These are phyloP conservation scores for Zygaena filipendulae DNA, from an alignment of 2,888 invertebrate species.

Conservation along the genomic window DNA sequence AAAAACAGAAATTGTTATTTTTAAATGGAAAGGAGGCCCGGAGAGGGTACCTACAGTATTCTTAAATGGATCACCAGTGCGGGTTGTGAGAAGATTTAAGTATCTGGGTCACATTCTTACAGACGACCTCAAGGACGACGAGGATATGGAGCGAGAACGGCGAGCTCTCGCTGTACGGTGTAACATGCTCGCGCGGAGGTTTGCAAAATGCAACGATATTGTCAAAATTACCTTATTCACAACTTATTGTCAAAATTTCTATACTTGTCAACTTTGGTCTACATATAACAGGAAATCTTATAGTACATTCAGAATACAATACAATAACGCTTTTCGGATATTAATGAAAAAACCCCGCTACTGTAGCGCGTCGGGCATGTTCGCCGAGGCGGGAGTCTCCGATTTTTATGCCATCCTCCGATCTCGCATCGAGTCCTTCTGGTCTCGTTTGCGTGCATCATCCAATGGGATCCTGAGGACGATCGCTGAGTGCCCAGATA, in stretches of 20 bases:
- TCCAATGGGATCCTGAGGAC: conserved; percentile 3
- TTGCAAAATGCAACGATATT: too few relatives aligned
- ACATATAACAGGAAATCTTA: conserved; percentile 1
- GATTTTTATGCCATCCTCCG: conserved; percentile 4
- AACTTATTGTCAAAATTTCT: conserved; percentile 3
- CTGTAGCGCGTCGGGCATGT: conserved; percentile 3
- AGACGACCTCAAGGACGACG: too few relatives aligned
- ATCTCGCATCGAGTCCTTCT: background rate
- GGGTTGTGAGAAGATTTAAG: background rate
- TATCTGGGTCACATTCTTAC: too few relatives aligned
- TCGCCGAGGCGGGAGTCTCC: conserved; percentile 1
- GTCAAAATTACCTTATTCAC: conserved; percentile 3
- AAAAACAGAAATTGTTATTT: too few relatives aligned
- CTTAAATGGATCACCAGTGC: background rate
- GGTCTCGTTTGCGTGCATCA: conserved; percentile 1
- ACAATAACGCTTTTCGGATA: conserved; percentile 1
- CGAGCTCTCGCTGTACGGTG: too few relatives aligned
- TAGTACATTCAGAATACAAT: conserved; percentile 2
- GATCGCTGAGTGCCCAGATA: conserved; percentile 1
- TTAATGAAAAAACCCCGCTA: conserved; percentile 1
- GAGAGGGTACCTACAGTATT: background rate
- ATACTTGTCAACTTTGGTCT: conserved; percentile 5
- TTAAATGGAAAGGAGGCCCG: too few relatives aligned
- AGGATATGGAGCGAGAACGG: too few relatives aligned
- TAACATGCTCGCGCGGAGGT: too few relatives aligned